Evolutionary conservation across 2,888 invertebrate species (phyloP), one percentile per base, ranked within the genome.

Genomic region (Perithous albicinctus): DNA sequence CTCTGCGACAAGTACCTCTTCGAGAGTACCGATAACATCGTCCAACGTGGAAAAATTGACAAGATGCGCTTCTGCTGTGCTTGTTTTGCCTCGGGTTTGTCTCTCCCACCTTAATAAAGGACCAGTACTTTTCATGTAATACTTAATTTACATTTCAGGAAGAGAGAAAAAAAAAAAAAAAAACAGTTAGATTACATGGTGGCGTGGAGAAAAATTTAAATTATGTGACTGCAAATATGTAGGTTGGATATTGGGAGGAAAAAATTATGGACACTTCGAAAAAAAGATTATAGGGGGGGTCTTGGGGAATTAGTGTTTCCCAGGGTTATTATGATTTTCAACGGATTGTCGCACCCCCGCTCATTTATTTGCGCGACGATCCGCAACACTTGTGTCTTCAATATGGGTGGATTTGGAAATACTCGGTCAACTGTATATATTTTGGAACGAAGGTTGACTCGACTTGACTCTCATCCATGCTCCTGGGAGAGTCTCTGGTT

Each of bases 401-500:
- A 35, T 12, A 63, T 32, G 59, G 56, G 69, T 41, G 77, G 43
- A 35, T 59, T 66, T 61, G 38, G 41, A 82, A 80, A 78, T 78
- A 43, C 41, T 75, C 78, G 81, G 78, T 75, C 74, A 78, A 56
- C 64, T 72, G 81, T 82, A 51, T 74, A 70, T n/a, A n/a, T n/a
- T n/a, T n/a, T n/a, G n/a, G 69, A 41, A 74, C 66, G 82, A 76
- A 26, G 72, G 41, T 77, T 72, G 63, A 79, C 64, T 70, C 41
- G 63, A 59, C 74, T 51, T n/a, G 18, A n/a, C 32, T 51, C 59
- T 2, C 43, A 66, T 61, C 78, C 63, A 10, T 38, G 74, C 69
- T 66, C 61, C 59, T 41, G 74, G 54, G 78, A 78, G 61, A 56
- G 41, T 74, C 72, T 61, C 90, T 89, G 91, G 91, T 92, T 91